Evolutionary conservation across 2,797 vertebrate species (phyloP).

Genomic region (Tolypeutes matacus): DNA sequence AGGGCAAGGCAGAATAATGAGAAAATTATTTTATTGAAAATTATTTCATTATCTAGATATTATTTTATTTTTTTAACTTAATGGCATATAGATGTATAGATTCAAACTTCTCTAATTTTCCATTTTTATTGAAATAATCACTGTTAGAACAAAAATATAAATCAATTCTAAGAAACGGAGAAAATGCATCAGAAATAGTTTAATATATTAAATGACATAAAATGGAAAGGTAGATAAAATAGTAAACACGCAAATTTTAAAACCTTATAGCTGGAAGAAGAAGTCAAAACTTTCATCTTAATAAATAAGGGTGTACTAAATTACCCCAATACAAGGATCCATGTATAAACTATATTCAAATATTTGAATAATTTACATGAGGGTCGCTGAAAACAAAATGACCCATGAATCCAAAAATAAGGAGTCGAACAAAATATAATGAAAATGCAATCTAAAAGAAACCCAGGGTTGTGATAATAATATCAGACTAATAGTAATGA

Average conservation of each 20-base stretch:
- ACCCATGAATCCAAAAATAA: background rate
- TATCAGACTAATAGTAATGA: background rate
- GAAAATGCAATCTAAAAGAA: background rate
- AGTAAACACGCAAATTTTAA: background rate
- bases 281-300: background rate
- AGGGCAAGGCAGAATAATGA: background rate
- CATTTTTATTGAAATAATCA: background rate
- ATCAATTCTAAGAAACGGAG: background rate
- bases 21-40: background rate
- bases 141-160: background rate
- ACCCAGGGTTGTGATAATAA: background rate
- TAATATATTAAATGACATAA: background rate
- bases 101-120: background rate
- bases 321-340: background rate
- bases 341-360: background rate
- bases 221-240: background rate
- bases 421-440: background rate
- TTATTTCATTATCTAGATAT: background rate
- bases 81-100: background rate
- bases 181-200: background rate
- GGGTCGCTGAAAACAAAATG: background rate
- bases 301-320: background rate
- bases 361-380: background rate
- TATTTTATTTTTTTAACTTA: constrained; percentile 1
- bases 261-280: background rate